Evolutionary conservation across 2,797 vertebrate species (phyloP), one percentile per base, ranked within the genome.

Genomic region (Thalassophryne amazonica): DNA sequence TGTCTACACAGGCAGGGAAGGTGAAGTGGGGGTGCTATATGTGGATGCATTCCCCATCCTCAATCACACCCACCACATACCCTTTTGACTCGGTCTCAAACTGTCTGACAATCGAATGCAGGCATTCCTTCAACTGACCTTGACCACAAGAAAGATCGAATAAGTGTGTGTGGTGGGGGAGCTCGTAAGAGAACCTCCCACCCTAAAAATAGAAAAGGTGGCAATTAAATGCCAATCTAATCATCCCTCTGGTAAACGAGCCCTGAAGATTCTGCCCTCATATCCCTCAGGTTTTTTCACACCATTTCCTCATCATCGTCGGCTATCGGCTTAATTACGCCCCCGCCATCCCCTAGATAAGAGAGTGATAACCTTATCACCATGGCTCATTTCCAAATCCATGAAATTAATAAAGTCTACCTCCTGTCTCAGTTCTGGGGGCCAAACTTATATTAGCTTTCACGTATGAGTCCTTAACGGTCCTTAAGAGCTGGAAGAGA

Each of bases 321-420:
- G 80, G 76, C 83, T 85, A 87, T 85, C 73, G 73, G 72, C 80
- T 88, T 88, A 87, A 88, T 87, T 84, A 84, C 76, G 76, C 79
- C 84, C 73, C 77, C 76, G 73, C 76, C 73, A 35, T 83, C 73
- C 76, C 55, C 65, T n/a, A 73, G 83, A 86, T 86, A 85, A 84
- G 82, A 82, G 80, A 83, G 69, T 41, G 83, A 88, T 88, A 81
- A 83, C 84, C 80, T 88, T 85, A 87, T 87, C 86, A 66, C 76
- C 81, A 79, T 58, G 73, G 81, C 81, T 89, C 86, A 87, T 89
- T 88, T 89, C 78, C 67, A 85, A 81, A 89, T 78, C 86, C 82
- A 81, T 85, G 84, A 87, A 87, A 87, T 86, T 82, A 86, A 88
- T 87, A 85, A 84, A 84, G 84, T 81, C 84, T 73, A 77, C 79